Conservation (phyloP, 2,113 vertebrate species). For the Centropristis striata region DNA sequence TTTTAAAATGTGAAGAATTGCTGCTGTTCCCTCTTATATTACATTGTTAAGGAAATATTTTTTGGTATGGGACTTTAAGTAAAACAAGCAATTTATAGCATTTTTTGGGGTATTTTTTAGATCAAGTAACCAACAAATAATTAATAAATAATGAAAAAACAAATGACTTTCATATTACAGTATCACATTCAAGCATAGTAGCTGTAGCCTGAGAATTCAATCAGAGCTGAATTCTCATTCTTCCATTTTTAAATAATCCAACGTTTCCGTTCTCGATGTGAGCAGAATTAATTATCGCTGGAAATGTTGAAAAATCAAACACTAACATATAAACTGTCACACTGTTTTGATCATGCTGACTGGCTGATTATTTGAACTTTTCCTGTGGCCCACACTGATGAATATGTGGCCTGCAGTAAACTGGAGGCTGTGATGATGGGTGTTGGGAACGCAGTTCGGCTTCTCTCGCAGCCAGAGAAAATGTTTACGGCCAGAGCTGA, state of each 20-base stretch:
- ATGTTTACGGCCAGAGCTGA: constrained; percentile 80
- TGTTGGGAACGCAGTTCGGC: constrained; percentile 49
- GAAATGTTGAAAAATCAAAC: constrained; percentile 54
- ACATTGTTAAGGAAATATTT: background rate
- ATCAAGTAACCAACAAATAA: constrained; percentile 1
- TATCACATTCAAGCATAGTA: background rate
- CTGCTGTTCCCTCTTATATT: background rate
- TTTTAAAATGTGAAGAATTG: too few species aligned
- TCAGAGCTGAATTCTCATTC: constrained; percentile 4
- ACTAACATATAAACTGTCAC: constrained; percentile 40
- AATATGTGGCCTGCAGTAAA: constrained; percentile 57
- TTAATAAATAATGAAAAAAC: background rate
- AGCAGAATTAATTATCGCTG: constrained; percentile 53
- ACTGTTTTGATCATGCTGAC: constrained; percentile 70
- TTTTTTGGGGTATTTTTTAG: background rate
- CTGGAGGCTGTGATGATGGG: constrained; percentile 68
- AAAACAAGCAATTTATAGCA: background rate
- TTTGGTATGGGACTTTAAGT: background rate
- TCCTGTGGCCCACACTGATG: constrained; percentile 57
- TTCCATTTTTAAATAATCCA: constrained; percentile 16
- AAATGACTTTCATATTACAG: background rate
- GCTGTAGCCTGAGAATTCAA: constrained; percentile 18
- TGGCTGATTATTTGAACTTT: constrained; percentile 74
- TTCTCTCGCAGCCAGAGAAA: constrained; percentile 76
- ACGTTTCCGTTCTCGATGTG: constrained; percentile 1